These are phyloP conservation scores for Lottia scabra DNA, from an alignment of 2,888 invertebrate species.

Conservation along the genomic window DNA sequence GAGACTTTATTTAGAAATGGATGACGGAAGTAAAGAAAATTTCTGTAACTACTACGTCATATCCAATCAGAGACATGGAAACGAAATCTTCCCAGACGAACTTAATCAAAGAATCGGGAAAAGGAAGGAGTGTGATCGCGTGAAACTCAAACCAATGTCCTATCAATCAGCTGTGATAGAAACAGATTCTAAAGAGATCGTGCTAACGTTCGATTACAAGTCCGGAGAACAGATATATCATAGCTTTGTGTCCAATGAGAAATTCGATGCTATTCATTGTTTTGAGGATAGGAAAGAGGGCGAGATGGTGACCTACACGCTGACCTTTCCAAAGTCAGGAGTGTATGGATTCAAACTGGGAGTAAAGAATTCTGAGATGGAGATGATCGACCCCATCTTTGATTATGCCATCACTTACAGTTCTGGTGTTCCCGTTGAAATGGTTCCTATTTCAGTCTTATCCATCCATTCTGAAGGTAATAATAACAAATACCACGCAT, in stretches of 20 bases:
- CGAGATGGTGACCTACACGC: slow-evolving; percentile 22
- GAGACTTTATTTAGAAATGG: slow-evolving; percentile 35
- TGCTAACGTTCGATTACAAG: slow-evolving; percentile 34
- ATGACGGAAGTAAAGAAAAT: slow-evolving; percentile 39
- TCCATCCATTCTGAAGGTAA: too few species aligned
- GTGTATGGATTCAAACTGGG: slow-evolving; percentile 31
- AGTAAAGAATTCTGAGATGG: slow-evolving; percentile 16
- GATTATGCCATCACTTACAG: slow-evolving; percentile 30
- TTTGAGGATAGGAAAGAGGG: slow-evolving; percentile 21
- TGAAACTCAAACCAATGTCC: slow-evolving; percentile 15
- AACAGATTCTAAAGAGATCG: slow-evolving; percentile 34
- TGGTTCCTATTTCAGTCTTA: too few species aligned
- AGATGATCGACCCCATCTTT: slow-evolving; percentile 23
- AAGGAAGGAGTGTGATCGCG: slow-evolving; percentile 14
- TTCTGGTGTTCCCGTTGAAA: background rate
- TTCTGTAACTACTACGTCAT: slow-evolving; percentile 57
- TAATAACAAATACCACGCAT: too few species aligned
- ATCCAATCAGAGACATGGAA: slow-evolving; percentile 21
- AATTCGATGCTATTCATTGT: slow-evolving; percentile 23
- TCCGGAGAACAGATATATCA: slow-evolving; percentile 12
- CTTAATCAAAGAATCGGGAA: slow-evolving; percentile 23
- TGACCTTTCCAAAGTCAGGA: slow-evolving; percentile 27
- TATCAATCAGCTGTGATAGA: slow-evolving; percentile 11
- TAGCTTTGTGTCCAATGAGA: slow-evolving; percentile 17
- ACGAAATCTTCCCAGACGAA: slow-evolving; percentile 23